Percentiles rank a stretch among this genome's conserved stretches.
Evolutionary conservation across 2,888 invertebrate genomes (phyloP).

Genomic region (Oligia latruncula): DNA sequence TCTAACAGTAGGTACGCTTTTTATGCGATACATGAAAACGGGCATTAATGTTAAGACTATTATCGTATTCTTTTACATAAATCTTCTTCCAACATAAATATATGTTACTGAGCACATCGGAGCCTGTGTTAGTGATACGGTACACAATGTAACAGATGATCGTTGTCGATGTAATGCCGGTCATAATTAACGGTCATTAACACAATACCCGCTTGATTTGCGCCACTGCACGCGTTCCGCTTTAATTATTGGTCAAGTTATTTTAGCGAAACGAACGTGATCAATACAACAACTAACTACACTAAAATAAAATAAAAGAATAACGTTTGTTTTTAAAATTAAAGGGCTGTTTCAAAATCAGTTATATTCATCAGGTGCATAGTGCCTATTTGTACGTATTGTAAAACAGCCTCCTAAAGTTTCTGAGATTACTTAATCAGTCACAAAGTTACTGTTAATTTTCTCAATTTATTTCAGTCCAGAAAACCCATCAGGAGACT

Average conservation of each 20-base stretch:
- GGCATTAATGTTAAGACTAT: not conserved
- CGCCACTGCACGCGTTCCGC: not conserved
- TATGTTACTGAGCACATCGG: not conserved
- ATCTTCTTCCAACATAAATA: not conserved
- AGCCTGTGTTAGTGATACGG: not conserved
- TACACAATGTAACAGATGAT: conserved; percentile 42
- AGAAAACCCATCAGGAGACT: not conserved
- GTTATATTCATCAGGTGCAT: not conserved
- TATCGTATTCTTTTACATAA: not conserved
- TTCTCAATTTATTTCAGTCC: conserved; percentile 1
- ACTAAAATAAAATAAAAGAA: not conserved
- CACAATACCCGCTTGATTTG: conserved; percentile 25
- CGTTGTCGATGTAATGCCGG: conserved; percentile 26
- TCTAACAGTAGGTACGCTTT: not conserved
- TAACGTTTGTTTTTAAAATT: not conserved
- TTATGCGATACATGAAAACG: not conserved
- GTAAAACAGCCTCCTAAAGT: not conserved
- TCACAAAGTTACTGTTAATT: not conserved
- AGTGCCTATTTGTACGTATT: not conserved
- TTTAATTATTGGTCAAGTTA: not conserved
- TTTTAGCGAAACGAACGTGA: not conserved
- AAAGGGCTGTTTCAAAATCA: not conserved
- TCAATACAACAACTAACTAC: not conserved
- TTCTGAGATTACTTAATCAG: too few species aligned
- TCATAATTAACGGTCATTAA: conserved; percentile 60